phyloP scores from a whole-genome alignment of 2,797 vertebrate genomes.

The Microctenopoma lineatum region DNA sequence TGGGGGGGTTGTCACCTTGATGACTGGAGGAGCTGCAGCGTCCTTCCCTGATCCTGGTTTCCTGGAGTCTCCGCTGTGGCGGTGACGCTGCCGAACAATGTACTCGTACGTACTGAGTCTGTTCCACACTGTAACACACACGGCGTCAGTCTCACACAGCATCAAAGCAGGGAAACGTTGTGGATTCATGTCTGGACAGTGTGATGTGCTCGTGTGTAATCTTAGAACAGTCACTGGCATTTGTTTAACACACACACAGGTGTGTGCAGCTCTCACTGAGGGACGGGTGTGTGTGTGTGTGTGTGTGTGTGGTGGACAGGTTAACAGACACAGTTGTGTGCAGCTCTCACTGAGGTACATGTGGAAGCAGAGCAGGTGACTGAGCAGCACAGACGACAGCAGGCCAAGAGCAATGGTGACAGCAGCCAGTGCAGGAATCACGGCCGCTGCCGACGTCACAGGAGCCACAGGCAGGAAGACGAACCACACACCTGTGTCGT shows the following conservation, averaged over 20 bases:
- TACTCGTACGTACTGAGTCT: slow-evolving; percentile 95
- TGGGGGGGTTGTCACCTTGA: slow-evolving; percentile 69
- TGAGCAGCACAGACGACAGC: slow-evolving; percentile 86
- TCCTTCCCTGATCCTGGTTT: slow-evolving; percentile 67
- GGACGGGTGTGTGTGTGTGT: too few relatives aligned
- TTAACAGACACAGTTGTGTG: neutral
- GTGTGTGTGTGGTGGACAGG: too few relatives aligned
- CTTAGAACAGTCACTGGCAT: too few relatives aligned
- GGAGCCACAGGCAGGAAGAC: slow-evolving; percentile 88
- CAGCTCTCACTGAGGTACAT: slow-evolving; percentile 90
- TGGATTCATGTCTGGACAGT: too few relatives aligned
- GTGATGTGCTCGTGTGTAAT: too few relatives aligned
- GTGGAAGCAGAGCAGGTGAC: slow-evolving; percentile 94
- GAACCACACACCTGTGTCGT: slow-evolving; percentile 90
- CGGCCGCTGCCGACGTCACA: slow-evolving; percentile 45
- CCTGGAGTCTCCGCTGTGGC: slow-evolving; percentile 82
- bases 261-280: too few relatives aligned
- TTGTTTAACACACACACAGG: too few relatives aligned
- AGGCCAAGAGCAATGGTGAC: slow-evolving; percentile 88
- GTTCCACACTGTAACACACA: slow-evolving; percentile 77
- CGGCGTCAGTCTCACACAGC: neutral
- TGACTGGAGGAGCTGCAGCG: slow-evolving; percentile 41
- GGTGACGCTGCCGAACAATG: slow-evolving; percentile 92
- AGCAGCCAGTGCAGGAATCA: slow-evolving; percentile 86
- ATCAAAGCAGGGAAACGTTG: too few relatives aligned